These are phyloP conservation scores for Okamejei kenojei DNA, from an alignment of 2,797 vertebrate genomes.

Conservation along the genomic window DNA sequence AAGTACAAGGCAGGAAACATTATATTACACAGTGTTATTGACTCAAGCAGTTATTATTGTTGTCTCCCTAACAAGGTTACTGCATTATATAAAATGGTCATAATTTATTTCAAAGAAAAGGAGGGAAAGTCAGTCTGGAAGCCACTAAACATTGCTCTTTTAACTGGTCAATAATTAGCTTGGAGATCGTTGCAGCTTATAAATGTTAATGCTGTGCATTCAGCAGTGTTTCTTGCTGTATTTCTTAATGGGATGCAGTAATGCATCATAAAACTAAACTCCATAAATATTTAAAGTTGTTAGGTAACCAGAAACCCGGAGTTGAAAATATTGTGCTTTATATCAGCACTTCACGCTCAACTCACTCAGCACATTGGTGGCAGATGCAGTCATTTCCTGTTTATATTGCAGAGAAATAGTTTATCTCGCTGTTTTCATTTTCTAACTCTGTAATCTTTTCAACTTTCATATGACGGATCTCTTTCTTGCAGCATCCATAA, in stretches of 20 bases:
- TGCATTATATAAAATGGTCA: not conserved
- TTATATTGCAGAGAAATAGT: conserved; percentile 13
- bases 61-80: not conserved
- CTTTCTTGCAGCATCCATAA: not conserved
- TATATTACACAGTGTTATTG: not conserved
- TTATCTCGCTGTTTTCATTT: not conserved
- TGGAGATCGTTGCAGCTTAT: conserved; percentile 17
- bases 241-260: conserved; percentile 36
- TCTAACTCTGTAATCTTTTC: conserved; percentile 1
- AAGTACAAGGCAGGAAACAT: not conserved
- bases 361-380: not conserved
- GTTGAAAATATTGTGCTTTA: not conserved
- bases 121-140: not conserved
- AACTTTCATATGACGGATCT: not conserved
- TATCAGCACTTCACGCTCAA: not conserved
- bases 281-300: conserved; percentile 40
- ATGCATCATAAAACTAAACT: conserved; percentile 24
- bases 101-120: conserved; percentile 28
- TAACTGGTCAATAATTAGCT: conserved; percentile 29
- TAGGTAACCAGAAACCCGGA: not conserved
- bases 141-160: not conserved
- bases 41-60: not conserved
- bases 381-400: conserved; percentile 34
- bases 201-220: conserved; percentile 28
- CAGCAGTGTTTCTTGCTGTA: conserved; percentile 28